These are phyloP conservation scores for Julus scanicus DNA, from an alignment of 2,888 invertebrate genomes.

Conservation along the genomic window DNA sequence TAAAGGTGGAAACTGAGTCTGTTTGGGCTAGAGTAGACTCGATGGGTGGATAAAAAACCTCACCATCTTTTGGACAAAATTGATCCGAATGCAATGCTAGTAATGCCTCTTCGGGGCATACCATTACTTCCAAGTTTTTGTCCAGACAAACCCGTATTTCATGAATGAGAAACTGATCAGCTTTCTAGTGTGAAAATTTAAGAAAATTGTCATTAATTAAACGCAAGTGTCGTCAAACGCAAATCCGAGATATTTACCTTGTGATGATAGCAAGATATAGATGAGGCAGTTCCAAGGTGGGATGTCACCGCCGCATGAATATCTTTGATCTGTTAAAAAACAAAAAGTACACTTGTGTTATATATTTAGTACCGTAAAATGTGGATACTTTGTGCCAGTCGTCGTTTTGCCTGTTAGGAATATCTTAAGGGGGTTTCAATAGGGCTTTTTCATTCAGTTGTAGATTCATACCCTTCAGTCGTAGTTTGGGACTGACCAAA, in stretches of 20 bases:
- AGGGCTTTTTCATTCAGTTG: too few relatives aligned
- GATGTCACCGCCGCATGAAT: background rate
- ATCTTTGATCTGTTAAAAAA: conserved; percentile 11
- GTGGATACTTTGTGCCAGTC: too few relatives aligned
- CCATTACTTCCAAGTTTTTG: conserved; percentile 73
- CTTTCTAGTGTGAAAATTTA: conserved; percentile 64
- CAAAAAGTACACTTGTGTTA: background rate
- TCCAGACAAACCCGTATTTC: conserved; percentile 82
- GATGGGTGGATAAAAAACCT: conserved; percentile 56
- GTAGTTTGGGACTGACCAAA: too few relatives aligned
- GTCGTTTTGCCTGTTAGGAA: too few relatives aligned
- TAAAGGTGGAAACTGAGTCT: background rate
- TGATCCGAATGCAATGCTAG: conserved; percentile 8
- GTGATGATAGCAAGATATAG: conserved; percentile 48
- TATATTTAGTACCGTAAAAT: too few relatives aligned
- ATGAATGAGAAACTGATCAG: conserved; percentile 72
- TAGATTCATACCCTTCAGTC: too few relatives aligned
- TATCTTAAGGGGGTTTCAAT: too few relatives aligned
- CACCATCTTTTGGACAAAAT: conserved; percentile 52
- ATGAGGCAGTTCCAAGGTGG: background rate
- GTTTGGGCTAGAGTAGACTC: background rate
- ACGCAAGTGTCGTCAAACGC: background rate
- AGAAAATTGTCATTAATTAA: background rate
- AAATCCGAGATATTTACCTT: conserved; percentile 57
- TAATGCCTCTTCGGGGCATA: conserved; percentile 68